Evolutionary conservation across 2,888 invertebrate genomes (phyloP).

Genomic region (Cheilosia vulpina): DNA sequence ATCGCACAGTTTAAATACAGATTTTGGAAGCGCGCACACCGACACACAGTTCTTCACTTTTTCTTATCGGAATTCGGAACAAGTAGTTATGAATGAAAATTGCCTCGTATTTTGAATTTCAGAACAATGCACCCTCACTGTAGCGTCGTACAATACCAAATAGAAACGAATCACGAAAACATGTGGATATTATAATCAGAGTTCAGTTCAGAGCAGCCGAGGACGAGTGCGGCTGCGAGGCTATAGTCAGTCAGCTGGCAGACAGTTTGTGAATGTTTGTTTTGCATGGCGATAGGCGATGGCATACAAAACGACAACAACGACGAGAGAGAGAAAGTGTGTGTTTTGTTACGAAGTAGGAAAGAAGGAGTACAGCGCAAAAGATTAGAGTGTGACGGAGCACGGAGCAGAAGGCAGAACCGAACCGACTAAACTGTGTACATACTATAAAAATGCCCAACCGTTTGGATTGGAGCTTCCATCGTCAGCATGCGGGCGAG

Average conservation of each 20-base stretch:
- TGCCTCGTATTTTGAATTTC: slow-evolving; percentile 13
- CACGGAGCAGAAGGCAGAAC: slow-evolving; percentile 40
- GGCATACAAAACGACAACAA: not conserved
- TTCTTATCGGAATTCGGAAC: not conserved
- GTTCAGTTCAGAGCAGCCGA: not conserved
- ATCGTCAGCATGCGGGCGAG: slow-evolving; percentile 73
- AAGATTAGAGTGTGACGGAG: slow-evolving; percentile 37
- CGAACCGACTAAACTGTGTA: slow-evolving; percentile 48
- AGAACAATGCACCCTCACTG: slow-evolving; percentile 57
- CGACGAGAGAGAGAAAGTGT: slow-evolving; percentile 19
- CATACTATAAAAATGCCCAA: slow-evolving; percentile 22
- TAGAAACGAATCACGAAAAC: slow-evolving; percentile 56
- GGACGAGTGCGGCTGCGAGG: not conserved
- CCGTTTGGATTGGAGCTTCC: slow-evolving; percentile 65
- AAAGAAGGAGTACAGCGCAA: slow-evolving; percentile 35
- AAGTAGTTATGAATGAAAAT: slow-evolving; percentile 38
- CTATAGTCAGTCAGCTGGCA: slow-evolving; percentile 32
- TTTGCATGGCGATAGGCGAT: not conserved
- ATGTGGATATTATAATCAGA: slow-evolving; percentile 70
- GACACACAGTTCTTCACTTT: not conserved
- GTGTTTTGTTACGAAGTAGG: slow-evolving; percentile 20
- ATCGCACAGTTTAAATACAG: not conserved
- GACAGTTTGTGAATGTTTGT: slow-evolving; percentile 18
- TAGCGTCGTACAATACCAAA: slow-evolving; percentile 60
- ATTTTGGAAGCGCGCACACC: not conserved